These are phyloP conservation scores for Lipotes vexillifer DNA, from an alignment of 2,113 vertebrate genomes.

Conservation along the genomic window DNA sequence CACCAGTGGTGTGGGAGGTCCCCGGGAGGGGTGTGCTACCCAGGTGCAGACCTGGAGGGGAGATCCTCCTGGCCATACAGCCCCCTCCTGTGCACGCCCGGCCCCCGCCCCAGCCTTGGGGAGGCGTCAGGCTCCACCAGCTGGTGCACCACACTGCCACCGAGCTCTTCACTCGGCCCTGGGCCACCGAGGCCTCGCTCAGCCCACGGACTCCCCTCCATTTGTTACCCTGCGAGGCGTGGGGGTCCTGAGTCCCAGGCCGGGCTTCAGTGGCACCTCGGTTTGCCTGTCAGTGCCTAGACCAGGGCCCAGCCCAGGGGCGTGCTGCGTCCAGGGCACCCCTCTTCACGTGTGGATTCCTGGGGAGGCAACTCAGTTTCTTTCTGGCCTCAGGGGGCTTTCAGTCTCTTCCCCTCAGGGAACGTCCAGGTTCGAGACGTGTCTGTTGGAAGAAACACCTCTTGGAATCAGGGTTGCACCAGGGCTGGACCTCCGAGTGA, in stretches of 20 bases:
- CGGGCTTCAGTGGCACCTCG: background rate
- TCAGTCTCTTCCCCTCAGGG: background rate
- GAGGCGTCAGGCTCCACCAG: background rate
- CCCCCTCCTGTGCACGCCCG: background rate
- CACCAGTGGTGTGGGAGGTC: background rate
- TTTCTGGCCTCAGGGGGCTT: background rate
- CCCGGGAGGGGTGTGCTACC: no score
- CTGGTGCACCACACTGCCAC: background rate
- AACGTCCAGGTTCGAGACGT: background rate
- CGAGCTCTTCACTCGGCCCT: background rate
- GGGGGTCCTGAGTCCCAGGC: background rate
- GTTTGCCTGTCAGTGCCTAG: background rate
- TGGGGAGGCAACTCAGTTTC: background rate
- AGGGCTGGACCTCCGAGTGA: background rate
- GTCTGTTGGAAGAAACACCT: rapidly evolving
- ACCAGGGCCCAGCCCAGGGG: background rate
- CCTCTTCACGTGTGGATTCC: rapidly evolving
- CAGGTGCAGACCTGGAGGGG: background rate
- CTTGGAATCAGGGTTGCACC: rapidly evolving
- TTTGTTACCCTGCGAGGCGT: no score
- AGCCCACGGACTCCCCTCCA: no score
- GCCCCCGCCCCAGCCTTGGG: background rate
- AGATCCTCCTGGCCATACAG: background rate
- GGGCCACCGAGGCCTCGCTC: background rate
- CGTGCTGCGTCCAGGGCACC: rapidly evolving